phyloP scores from a whole-genome alignment of 1,140 invertebrate genomes.

The Drosophila tsacasi region DNA sequence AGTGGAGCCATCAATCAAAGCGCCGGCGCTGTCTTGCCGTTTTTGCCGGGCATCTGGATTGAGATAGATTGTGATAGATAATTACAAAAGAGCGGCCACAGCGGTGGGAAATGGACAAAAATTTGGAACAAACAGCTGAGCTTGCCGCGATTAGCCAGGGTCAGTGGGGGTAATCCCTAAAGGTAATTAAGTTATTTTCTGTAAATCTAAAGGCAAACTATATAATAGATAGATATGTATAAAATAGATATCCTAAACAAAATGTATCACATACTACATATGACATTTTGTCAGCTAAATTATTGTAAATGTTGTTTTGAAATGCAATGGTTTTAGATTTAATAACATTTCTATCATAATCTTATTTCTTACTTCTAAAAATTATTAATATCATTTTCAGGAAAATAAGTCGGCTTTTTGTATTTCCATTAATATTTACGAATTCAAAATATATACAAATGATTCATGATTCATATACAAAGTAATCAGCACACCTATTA shows the following conservation, averaged over 20 bases:
- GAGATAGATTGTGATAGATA: conserved; percentile 61
- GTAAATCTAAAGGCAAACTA: not conserved
- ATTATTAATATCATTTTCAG: too few species aligned
- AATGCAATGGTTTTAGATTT: too few species aligned
- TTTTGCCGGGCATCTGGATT: conserved; percentile 36
- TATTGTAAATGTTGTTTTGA: too few species aligned
- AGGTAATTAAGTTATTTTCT: conserved; percentile 3
- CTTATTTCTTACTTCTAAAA: too few species aligned
- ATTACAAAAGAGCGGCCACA: conserved; percentile 36
- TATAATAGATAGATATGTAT: not conserved
- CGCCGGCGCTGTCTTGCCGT: conserved; percentile 7
- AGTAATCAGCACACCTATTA: not conserved
- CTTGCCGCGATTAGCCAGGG: conserved; percentile 18
- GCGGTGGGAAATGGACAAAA: conserved; percentile 11
- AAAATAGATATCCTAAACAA: too few species aligned
- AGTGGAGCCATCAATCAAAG: conserved; percentile 64
- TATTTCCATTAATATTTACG: too few species aligned
- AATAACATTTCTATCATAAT: too few species aligned
- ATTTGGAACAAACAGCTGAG: not conserved
- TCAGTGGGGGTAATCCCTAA: conserved; percentile 29
- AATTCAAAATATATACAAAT: too few species aligned
- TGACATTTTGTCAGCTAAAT: too few species aligned
- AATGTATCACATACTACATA: too few species aligned
- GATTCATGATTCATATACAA: too few species aligned
- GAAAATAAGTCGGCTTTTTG: too few species aligned